phyloP scores from a whole-genome alignment of 2,797 vertebrate genomes.

The Macropodus opercularis region DNA sequence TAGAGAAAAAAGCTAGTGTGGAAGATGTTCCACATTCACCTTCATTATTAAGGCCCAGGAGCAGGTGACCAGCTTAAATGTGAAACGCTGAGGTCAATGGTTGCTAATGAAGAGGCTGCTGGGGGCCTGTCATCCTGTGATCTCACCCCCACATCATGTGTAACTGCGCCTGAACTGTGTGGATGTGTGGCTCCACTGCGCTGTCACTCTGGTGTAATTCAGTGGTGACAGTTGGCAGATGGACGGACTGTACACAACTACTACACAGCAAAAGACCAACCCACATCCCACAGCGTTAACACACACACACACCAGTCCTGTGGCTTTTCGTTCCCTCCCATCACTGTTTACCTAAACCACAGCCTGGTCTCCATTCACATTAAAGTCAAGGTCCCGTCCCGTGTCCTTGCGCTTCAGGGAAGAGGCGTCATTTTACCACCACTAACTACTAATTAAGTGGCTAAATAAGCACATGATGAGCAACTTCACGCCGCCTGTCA shows the following conservation, averaged over 20 bases:
- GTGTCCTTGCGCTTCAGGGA: conserved; percentile 57
- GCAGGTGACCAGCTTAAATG: no score
- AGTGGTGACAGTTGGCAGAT: conserved; percentile 45
- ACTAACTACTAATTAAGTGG: no score
- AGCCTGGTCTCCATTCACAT: conserved; percentile 15
- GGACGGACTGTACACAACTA: conserved; percentile 28
- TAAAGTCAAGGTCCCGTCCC: conserved; percentile 48
- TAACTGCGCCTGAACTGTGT: conserved; percentile 25
- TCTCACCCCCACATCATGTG: conserved; percentile 6
- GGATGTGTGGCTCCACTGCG: conserved; percentile 42
- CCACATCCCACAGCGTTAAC: conserved; percentile 6
- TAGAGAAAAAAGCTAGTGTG: no score
- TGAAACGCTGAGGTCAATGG: no score
- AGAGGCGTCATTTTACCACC: no score
- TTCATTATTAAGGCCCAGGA: background rate
- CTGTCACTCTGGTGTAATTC: conserved; percentile 50
- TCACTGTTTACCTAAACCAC: conserved; percentile 20
- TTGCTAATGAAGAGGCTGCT: background rate
- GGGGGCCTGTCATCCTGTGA: conserved; percentile 1
- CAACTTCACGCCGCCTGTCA: conserved; percentile 15
- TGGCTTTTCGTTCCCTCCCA: conserved; percentile 1
- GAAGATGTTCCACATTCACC: no score
- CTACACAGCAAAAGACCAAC: conserved; percentile 19
- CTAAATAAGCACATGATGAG: background rate
- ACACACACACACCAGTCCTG: conserved; percentile 7